A percentile compares a stretch with the other conserved stretches of the same genome.
Conservation (phyloP, 2,113 vertebrate species). For the Equus quagga region DNA sequence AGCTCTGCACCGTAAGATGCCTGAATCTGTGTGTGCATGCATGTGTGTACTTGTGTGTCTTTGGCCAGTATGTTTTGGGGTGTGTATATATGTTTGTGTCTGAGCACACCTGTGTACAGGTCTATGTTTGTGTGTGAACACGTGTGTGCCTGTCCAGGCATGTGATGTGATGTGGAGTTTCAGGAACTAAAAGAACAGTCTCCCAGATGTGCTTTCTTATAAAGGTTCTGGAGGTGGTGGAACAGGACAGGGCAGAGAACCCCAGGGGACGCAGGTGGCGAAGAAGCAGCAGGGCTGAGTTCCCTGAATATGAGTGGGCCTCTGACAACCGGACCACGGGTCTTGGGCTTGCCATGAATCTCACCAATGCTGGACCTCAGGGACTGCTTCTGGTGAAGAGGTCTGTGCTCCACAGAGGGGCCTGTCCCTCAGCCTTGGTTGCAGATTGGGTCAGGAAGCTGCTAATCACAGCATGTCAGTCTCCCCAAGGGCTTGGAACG, state of each 20-base stretch:
- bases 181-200: background rate
- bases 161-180: background rate
- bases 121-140: too few species aligned
- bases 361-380: background rate
- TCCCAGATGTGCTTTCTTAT: background rate
- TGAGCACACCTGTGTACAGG: background rate
- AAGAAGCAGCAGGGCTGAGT: background rate
- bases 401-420: background rate
- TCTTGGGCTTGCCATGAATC: background rate
- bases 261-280: background rate
- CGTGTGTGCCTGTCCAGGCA: background rate
- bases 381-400: background rate
- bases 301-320: background rate
- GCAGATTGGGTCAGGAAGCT: background rate
- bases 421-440: background rate
- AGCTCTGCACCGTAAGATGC: background rate
- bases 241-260: background rate
- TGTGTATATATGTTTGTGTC: background rate
- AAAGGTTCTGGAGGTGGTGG: background rate
- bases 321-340: background rate
- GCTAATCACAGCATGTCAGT: background rate
- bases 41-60: background rate
- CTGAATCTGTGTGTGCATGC: background rate
- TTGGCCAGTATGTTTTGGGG: background rate
- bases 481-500: background rate